Conservation (phyloP, 1,140 invertebrate species). For the Thaumetopoea pityocampa region DNA sequence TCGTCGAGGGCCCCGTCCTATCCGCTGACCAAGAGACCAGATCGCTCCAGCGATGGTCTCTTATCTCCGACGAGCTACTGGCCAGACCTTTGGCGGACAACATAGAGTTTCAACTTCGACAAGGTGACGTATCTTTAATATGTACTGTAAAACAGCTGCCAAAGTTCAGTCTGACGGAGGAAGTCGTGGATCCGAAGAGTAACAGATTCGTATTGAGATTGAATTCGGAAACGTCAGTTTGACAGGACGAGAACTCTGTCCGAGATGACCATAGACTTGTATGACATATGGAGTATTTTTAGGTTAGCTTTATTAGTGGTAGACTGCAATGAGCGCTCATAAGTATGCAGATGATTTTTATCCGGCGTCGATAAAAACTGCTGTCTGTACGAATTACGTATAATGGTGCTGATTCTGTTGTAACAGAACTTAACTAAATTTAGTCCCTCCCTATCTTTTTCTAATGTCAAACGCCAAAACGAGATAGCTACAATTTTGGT, state of each 20-base stretch:
- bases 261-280: slow-evolving; percentile 49
- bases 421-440: no score
- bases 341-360: no score
- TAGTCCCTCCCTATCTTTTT: no score
- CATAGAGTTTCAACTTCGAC: slow-evolving; percentile 92
- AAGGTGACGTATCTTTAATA: slow-evolving; percentile 94
- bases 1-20: slow-evolving; percentile 86
- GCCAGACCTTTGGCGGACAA: slow-evolving; percentile 89
- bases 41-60: slow-evolving; percentile 91
- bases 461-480: no score
- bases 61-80: slow-evolving; percentile 93
- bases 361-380: no score
- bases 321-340: no score
- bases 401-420: no score
- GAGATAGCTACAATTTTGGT: no score
- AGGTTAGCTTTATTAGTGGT: no score
- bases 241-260: slow-evolving; percentile 69
- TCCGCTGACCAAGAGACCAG: slow-evolving; percentile 87
- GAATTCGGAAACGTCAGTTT: slow-evolving; percentile 98
- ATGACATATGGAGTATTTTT: slow-evolving; percentile 49
- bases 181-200: slow-evolving; percentile 95
- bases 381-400: no score
- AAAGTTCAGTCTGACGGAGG: slow-evolving; percentile 95
- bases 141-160: slow-evolving; percentile 91
- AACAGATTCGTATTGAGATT: slow-evolving; percentile 96